Conservation (phyloP, 1,140 invertebrate genomes). For the Drosophila nebulosa region DNA sequence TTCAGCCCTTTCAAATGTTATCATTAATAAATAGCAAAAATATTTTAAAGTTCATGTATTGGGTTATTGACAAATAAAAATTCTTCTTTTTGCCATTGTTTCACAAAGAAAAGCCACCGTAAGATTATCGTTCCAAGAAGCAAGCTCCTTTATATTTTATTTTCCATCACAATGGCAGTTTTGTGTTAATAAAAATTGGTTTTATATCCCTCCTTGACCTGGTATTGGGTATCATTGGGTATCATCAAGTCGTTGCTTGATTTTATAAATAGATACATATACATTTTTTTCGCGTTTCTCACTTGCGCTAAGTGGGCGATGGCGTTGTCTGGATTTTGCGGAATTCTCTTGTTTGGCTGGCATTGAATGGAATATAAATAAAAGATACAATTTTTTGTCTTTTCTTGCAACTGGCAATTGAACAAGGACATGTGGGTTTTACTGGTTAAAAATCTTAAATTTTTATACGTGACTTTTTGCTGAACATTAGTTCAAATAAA, state of each 20-base stretch:
- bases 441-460: not conserved
- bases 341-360: conserved; percentile 28
- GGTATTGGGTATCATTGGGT: not conserved
- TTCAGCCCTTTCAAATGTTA: too few relatives aligned
- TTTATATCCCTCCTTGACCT: too few relatives aligned
- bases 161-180: too few relatives aligned
- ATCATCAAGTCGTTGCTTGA: not conserved
- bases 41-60: too few relatives aligned
- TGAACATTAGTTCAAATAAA: too few relatives aligned
- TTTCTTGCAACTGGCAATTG: conserved; percentile 14
- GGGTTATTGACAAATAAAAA: too few relatives aligned
- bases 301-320: conserved; percentile 42
- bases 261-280: not conserved
- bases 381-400: not conserved
- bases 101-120: too few relatives aligned
- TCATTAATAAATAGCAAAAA: too few relatives aligned
- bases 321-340: conserved; percentile 35
- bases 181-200: too few relatives aligned
- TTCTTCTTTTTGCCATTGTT: too few relatives aligned
- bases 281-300: conserved; percentile 12
- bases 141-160: too few relatives aligned
- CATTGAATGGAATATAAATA: conserved; percentile 26
- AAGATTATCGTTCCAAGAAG: too few relatives aligned
- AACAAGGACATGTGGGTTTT: conserved; percentile 14
- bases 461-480: not conserved